phyloP scores from a whole-genome alignment of 35 echinoderm and acorn worm genomes.

The Ophiothrix spiculata region DNA sequence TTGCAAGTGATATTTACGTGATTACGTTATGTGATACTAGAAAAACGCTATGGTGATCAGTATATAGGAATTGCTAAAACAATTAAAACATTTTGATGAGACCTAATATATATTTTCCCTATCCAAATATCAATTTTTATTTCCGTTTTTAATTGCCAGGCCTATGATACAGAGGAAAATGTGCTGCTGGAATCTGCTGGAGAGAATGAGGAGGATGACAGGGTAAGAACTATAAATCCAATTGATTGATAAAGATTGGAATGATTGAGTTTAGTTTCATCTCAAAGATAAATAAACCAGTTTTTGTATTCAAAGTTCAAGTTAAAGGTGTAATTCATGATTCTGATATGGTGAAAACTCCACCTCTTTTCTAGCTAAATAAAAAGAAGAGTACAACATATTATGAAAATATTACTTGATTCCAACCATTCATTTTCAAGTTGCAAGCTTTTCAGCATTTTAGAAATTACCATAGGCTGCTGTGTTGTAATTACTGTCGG shows the following conservation, averaged over 20 bases:
- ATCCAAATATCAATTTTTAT: neutral
- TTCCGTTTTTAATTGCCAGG: constrained; percentile 9
- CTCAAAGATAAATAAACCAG: neutral
- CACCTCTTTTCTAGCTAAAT: neutral
- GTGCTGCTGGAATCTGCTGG: constrained; percentile 67
- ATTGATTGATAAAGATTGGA: too few species aligned
- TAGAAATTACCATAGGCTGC: too few species aligned
- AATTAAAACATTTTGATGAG: neutral
- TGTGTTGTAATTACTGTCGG: too few species aligned
- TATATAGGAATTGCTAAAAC: neutral
- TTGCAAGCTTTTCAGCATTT: too few species aligned
- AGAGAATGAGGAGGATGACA: constrained; percentile 82
- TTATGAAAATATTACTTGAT: neutral
- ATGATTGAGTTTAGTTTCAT: neutral
- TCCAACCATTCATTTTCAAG: too few species aligned
- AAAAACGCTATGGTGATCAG: too few species aligned
- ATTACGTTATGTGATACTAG: too few species aligned
- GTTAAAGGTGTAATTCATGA: neutral
- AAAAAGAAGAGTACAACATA: neutral
- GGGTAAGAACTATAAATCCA: constrained; percentile 63
- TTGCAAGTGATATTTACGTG: too few species aligned
- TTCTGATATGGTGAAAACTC: neutral
- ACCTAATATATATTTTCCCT: neutral
- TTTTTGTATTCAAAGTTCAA: neutral
- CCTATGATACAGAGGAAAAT: constrained; percentile 53